Evolutionary conservation across 2,797 vertebrate genomes (phyloP), one percentile per base, ranked within the genome.

Genomic region (Coranthus polyacanthus): DNA sequence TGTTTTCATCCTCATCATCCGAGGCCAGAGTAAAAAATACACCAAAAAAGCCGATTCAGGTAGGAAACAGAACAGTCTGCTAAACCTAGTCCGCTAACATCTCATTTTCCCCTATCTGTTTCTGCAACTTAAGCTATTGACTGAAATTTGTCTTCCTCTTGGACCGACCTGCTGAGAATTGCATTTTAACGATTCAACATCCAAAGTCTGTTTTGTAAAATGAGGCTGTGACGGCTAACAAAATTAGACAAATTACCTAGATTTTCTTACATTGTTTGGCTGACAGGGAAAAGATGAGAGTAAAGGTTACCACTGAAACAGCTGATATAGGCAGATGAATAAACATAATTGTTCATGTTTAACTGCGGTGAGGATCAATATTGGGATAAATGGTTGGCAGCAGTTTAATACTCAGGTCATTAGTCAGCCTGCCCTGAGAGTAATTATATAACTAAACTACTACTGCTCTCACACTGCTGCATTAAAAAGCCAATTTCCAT

Each of bases 11-110:
- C 96, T 99, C 84, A 96, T 99, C 85, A 98, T 99, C 81, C 95
- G 97, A 0, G 98, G 98, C 20, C 98, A 99, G 91, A 99, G 97
- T 92, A 98, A 96, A 91, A 99, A 98, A 68, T 98, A 99, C 2
- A 93, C 97, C 86, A 98, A 98, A 88, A 99, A 99, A 68, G 90
- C 96, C 0, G 97, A 99, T 73, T 92, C 97, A 17, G 97, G 98
- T 99, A 91, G 73, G 93, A 67, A 72, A 43, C 43, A 3, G 10
- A 0, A 20, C 21, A 3, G 22, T 36, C 53, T 41, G 36, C 53
- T 6, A 3, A 59, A 59, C 29, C 16, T 9, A 12, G n/a, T n/a
- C 51, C 18, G 54, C 42, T 39, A 20, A 51, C n/a, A 26, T 58
- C 55, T 73, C 49, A 18, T 15, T 75, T 29, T 59, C 32, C 26